phyloP scores from a whole-genome alignment of 2,113 vertebrate genomes.

The Equus quagga region DNA sequence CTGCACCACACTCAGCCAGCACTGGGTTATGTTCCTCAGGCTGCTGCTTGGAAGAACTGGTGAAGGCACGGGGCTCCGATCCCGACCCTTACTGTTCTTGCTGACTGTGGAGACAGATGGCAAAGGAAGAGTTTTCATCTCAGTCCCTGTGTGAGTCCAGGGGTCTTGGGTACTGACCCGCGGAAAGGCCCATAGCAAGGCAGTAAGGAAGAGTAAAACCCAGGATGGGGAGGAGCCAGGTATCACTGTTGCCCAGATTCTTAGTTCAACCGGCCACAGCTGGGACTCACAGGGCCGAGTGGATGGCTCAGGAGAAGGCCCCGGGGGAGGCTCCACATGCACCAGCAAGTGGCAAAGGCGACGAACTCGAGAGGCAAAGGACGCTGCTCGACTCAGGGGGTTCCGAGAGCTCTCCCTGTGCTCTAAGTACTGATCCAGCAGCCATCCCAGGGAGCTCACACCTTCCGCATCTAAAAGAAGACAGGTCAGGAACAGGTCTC shows the following conservation, averaged over 20 bases:
- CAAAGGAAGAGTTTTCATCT: background rate
- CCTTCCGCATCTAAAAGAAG: slow-evolving; percentile 72
- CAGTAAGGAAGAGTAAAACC: background rate
- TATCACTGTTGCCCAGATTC: background rate
- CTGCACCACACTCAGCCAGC: slow-evolving; percentile 58
- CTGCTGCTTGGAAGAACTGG: slow-evolving; percentile 65
- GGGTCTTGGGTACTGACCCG: background rate
- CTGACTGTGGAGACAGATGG: slow-evolving; percentile 63
- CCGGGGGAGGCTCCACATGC: slow-evolving; percentile 90
- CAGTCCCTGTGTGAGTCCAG: background rate
- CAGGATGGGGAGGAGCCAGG: background rate
- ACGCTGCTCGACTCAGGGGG: slow-evolving; percentile 77
- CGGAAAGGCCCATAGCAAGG: background rate
- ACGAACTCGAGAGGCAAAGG: slow-evolving; percentile 93
- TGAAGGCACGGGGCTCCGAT: background rate
- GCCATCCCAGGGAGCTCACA: slow-evolving; percentile 92
- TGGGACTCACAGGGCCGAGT: slow-evolving; percentile 86
- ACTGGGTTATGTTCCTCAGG: slow-evolving; percentile 75
- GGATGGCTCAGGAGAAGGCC: slow-evolving; percentile 82
- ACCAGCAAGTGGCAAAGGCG: slow-evolving; percentile 95
- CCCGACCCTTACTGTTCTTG: slow-evolving; percentile 67
- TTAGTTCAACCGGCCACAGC: background rate
- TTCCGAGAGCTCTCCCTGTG: slow-evolving; percentile 82
- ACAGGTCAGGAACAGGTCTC: rapidly evolving
- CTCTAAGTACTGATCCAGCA: slow-evolving; percentile 93